Conservation (phyloP, 2,797 vertebrate species). For the Gymnoscopelus braueri region DNA sequence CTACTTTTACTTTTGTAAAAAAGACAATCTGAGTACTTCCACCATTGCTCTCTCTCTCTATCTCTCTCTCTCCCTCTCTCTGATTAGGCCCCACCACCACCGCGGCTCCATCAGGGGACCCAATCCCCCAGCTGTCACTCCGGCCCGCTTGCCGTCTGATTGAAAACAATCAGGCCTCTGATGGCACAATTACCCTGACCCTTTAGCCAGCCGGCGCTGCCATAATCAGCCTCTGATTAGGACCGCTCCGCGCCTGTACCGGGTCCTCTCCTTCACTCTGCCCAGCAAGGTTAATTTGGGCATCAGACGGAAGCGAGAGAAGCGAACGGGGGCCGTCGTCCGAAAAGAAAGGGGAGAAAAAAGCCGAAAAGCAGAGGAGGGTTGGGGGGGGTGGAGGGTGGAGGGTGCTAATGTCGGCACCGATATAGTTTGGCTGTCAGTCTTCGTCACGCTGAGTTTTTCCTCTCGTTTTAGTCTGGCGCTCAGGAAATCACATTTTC, state of each 20-base stretch:
- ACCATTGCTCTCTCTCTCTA: neutral
- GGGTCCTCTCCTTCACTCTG: slow-evolving; percentile 88
- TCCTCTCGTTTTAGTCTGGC: slow-evolving; percentile 84
- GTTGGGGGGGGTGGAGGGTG: slow-evolving; percentile 82
- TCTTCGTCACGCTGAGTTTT: slow-evolving; percentile 92
- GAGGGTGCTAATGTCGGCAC: slow-evolving; percentile 84
- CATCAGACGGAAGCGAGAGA: slow-evolving; percentile 95
- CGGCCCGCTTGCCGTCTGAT: slow-evolving; percentile 92
- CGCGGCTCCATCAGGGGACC: slow-evolving; percentile 97
- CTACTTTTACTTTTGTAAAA: too few species aligned
- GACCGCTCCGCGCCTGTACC: slow-evolving; percentile 91
- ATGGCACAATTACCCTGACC: slow-evolving; percentile 99
- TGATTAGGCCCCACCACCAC: slow-evolving; percentile 93
- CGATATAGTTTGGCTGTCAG: slow-evolving; percentile 96
- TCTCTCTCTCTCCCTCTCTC: slow-evolving; percentile 68
- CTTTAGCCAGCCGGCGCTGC: slow-evolving; percentile 98
- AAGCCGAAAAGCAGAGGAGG: slow-evolving; percentile 85
- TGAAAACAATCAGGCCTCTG: slow-evolving; percentile 99
- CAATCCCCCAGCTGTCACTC: slow-evolving; percentile 99
- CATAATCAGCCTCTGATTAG: slow-evolving; percentile 99
- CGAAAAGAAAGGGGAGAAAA: slow-evolving; percentile 53
- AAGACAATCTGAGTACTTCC: too few species aligned
- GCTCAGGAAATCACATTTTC: slow-evolving; percentile 96
- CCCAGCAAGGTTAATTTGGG: slow-evolving; percentile 99
- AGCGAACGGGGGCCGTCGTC: slow-evolving; percentile 78